phyloP scores from a whole-genome alignment of 2,113 vertebrate species.

The Halichoeres trimaculatus region DNA sequence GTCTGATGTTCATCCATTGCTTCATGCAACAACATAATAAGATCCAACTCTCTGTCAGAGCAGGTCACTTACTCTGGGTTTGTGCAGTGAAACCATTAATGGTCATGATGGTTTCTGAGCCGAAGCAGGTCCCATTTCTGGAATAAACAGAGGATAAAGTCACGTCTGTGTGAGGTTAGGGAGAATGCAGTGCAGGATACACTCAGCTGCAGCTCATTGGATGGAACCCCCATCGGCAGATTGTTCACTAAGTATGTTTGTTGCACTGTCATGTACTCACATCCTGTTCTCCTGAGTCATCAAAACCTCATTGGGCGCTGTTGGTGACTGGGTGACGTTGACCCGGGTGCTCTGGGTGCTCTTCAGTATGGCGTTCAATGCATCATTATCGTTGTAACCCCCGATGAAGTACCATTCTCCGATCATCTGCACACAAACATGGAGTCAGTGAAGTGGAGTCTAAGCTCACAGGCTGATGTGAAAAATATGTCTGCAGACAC shows the following conservation, averaged over 20 bases:
- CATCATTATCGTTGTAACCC: neutral
- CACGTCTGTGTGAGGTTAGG: neutral
- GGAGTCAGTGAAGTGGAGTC: neutral
- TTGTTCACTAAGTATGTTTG: neutral
- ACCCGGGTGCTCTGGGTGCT: neutral
- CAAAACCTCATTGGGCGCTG: accelerated
- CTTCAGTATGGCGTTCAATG: neutral
- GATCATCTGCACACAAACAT: conserved; percentile 8
- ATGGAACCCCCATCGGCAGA: too few relatives aligned
- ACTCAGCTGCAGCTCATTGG: too few relatives aligned
- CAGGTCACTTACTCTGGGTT: accelerated
- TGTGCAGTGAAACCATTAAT: accelerated
- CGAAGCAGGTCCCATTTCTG: conserved; percentile 25
- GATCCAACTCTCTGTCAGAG: neutral
- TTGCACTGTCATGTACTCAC: conserved; percentile 32
- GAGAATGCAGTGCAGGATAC: too few relatives aligned
- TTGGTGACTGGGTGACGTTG: accelerated
- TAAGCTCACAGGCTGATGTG: too few relatives aligned
- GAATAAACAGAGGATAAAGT: neutral
- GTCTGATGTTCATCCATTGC: neutral
- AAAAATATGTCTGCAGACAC: too few relatives aligned
- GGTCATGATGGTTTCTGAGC: accelerated
- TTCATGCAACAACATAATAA: neutral
- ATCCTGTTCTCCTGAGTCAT: conserved; percentile 6
- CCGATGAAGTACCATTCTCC: neutral